A percentile compares a stretch with the other conserved stretches of the same genome.
Conservation (phyloP, 2,113 vertebrate genomes). For the Trogon melanurus region DNA sequence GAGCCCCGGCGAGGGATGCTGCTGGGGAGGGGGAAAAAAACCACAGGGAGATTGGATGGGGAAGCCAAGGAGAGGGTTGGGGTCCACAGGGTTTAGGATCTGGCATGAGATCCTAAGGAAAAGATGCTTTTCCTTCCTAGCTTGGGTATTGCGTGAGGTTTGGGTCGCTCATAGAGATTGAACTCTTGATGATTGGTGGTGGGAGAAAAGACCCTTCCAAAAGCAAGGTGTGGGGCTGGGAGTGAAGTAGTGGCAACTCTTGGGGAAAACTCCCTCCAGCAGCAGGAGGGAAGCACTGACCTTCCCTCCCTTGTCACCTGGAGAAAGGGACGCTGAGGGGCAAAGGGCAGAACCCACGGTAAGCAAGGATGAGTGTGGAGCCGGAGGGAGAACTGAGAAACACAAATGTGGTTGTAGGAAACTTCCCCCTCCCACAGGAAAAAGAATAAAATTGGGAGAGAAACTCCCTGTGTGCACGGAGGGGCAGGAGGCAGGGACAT, state of each 20-base stretch:
- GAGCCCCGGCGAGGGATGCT: background rate
- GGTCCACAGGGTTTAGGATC: background rate
- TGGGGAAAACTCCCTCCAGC: background rate
- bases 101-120: background rate
- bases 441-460: background rate
- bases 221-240: background rate
- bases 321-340: background rate
- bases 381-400: background rate
- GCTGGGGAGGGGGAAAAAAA: background rate
- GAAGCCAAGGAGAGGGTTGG: background rate
- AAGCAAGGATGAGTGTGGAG: background rate
- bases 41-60: background rate
- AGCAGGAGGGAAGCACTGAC: background rate
- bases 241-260: background rate
- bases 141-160: background rate
- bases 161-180: accelerated
- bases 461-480: too few relatives aligned
- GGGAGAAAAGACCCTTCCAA: background rate
- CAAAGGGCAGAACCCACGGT: background rate
- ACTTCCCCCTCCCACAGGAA: background rate
- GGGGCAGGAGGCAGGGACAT: too few relatives aligned
- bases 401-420: background rate
- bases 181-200: background rate
- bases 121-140: background rate
- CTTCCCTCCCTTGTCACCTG: background rate